These are phyloP conservation scores for Polyergus mexicanus DNA, from an alignment of 1,140 invertebrate species.

Conservation along the genomic window DNA sequence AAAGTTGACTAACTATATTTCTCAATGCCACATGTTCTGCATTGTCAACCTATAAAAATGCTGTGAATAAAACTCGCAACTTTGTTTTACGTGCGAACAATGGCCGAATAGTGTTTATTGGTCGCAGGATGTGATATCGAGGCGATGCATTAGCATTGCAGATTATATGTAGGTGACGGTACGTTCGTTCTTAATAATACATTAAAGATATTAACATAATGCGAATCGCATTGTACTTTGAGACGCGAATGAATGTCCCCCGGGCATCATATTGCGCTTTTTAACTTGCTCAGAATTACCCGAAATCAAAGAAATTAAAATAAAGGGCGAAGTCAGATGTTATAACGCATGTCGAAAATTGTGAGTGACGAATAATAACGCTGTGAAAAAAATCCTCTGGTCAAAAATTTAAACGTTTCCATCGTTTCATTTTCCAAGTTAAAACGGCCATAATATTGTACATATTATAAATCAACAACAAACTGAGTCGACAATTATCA, in stretches of 20 bases:
- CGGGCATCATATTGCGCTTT: background rate
- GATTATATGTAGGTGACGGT: conserved; percentile 47
- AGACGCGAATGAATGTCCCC: conserved; percentile 38
- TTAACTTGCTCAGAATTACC: background rate
- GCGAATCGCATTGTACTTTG: conserved; percentile 52
- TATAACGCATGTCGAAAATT: background rate
- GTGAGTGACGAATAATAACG: background rate
- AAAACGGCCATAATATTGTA: background rate
- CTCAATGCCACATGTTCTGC: background rate
- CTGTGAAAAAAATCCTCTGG: background rate
- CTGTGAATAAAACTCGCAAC: conserved; percentile 23
- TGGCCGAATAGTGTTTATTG: conserved; percentile 29
- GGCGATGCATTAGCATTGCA: conserved; percentile 42
- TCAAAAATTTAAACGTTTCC: background rate
- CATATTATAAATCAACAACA: background rate
- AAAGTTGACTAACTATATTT: background rate
- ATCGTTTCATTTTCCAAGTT: background rate
- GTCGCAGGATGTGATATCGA: conserved; percentile 41
- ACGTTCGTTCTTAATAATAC: conserved; percentile 49
- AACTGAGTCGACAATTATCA: background rate
- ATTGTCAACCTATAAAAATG: conserved; percentile 6
- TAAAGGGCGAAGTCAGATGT: background rate
- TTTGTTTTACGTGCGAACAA: conserved; percentile 10
- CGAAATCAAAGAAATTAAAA: conserved; percentile 29
- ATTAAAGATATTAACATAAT: conserved; percentile 59